phyloP scores from a whole-genome alignment of 2,797 vertebrate species.

The Petrocephalus schoutedeni region DNA sequence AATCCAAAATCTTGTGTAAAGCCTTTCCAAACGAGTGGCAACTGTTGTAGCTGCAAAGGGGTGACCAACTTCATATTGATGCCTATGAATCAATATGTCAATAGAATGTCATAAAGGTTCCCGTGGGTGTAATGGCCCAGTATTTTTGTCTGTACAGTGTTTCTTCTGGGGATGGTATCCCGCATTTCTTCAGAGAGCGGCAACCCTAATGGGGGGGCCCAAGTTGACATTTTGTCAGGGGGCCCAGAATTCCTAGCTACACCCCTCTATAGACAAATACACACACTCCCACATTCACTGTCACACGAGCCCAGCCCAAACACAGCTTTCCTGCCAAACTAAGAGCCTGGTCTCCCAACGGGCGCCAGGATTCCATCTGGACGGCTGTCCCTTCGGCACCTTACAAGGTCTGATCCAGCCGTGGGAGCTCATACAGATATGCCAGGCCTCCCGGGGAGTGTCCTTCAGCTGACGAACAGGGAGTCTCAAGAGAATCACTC shows the following conservation, averaged over 20 bases:
- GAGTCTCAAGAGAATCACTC: background rate
- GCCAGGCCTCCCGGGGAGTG: background rate
- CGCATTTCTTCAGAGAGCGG: background rate
- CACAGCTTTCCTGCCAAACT: background rate
- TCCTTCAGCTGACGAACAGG: background rate
- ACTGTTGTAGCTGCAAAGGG: background rate
- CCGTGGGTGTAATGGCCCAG: too few species aligned
- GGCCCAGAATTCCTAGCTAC: background rate
- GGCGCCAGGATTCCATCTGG: background rate
- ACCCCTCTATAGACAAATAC: background rate
- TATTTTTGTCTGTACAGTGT: background rate
- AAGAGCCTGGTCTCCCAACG: background rate
- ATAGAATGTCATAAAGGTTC: background rate
- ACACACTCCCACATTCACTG: background rate
- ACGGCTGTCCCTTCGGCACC: background rate
- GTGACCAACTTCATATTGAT: background rate
- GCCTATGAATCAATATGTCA: background rate
- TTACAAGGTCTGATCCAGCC: background rate
- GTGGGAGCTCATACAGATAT: too few species aligned
- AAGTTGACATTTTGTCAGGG: background rate
- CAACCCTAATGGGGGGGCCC: background rate
- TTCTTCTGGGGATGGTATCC: background rate
- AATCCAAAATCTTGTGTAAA: background rate
- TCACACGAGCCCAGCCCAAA: background rate
- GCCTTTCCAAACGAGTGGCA: background rate